Evolutionary conservation across 2,113 vertebrate genomes (phyloP), one percentile per base, ranked within the genome.

Genomic region (Leucopsar rothschildi): DNA sequence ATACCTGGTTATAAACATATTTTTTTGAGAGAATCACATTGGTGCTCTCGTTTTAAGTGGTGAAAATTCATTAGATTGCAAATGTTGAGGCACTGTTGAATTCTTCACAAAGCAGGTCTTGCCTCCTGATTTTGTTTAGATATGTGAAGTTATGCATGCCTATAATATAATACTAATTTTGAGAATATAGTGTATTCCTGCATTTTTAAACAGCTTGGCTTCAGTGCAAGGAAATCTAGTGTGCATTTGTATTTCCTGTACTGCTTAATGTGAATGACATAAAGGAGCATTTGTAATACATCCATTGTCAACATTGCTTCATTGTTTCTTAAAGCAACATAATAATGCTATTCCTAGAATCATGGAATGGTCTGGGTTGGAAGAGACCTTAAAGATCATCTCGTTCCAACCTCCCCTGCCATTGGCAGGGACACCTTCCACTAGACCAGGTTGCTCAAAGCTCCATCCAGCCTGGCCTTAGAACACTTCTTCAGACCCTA

Each of bases 81-180:
- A 4, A 69, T 4, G 1, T 86, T 56, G 73, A 81, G 56, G 44
- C 64, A 29, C 31, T 88, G 35, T 42, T 49, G 49, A 81, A 78
- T 77, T 90, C 35, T 71, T 93, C 64, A 70, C 40, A 65, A 90
- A 90, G 31, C 44, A 55, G 57, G 40, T 82, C 53, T 65, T 64
- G 63, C 71, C 59, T 92, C 87, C 52, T 69, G 64, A 63, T 91
- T 91, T 88, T 75, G 27, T 89, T 93, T 56, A 90, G 82, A 40
- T 95, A 16, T 5, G 29, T 95, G 82, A 96, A 86, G 50, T 52
- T 75, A 79, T 94, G 96, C 93, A 96, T 97, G 94, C 64, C 71
- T 95, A 5, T 83, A 75, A 61, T 75, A 68, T 27, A 53, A 45
- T 37, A 49, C 21, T 60, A 22, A 83, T 90, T 96, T 83, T 94